phyloP scores from a whole-genome alignment of 2,113 vertebrate species.

The Antennarius striatus region DNA sequence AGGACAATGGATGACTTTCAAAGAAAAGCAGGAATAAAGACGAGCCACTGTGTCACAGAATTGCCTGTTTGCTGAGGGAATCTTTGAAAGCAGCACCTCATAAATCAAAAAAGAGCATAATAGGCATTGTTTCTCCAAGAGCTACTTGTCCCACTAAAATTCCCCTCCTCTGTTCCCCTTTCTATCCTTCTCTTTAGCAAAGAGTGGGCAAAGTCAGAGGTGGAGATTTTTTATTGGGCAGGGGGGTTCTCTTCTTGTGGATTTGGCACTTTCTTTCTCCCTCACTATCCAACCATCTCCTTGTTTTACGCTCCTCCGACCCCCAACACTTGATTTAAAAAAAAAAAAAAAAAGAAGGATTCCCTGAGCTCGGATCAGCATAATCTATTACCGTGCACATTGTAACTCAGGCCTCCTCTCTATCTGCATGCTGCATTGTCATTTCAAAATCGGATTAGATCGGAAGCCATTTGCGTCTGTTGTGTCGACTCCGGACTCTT shows the following conservation, averaged over 20 bases:
- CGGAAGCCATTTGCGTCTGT: slow-evolving; percentile 63
- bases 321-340: slow-evolving; percentile 54
- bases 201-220: slow-evolving; percentile 59
- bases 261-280: slow-evolving; percentile 59
- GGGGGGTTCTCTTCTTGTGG: slow-evolving; percentile 43
- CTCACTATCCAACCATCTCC: slow-evolving; percentile 46
- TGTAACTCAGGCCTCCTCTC: slow-evolving; percentile 65
- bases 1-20: slow-evolving; percentile 79
- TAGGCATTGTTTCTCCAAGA: slow-evolving; percentile 79
- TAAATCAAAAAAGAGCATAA: slow-evolving; percentile 84
- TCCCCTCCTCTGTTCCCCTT: slow-evolving; percentile 45
- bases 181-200: slow-evolving; percentile 36
- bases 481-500: slow-evolving; percentile 52
- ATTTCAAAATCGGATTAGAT: slow-evolving; percentile 72
- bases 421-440: slow-evolving; percentile 65
- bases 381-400: slow-evolving; percentile 77
- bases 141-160: slow-evolving; percentile 68
- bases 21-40: slow-evolving; percentile 71
- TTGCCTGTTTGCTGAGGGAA: slow-evolving; percentile 79
- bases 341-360: slow-evolving; percentile 5
- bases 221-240: slow-evolving; percentile 48
- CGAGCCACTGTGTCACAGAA: slow-evolving; percentile 70
- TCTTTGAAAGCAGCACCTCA: slow-evolving; percentile 80
- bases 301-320: slow-evolving; percentile 52
- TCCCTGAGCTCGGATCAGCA: slow-evolving; percentile 72